Evolutionary conservation across 2,113 vertebrate genomes (phyloP).

Genomic region (Mus musculus): DNA sequence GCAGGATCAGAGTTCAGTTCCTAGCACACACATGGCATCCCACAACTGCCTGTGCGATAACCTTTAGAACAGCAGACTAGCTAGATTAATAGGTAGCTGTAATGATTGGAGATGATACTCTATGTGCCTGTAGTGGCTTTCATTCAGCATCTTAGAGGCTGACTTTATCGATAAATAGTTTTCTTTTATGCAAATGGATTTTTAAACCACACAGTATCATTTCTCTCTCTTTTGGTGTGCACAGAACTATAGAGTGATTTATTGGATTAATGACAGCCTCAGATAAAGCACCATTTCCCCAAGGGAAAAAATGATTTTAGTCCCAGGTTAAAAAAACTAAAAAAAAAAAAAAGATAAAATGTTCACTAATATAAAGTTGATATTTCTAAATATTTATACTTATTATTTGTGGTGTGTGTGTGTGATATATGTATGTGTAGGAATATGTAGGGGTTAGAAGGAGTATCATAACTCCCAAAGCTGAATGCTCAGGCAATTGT

Average conservation of each 20-base stretch:
- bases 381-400: not conserved
- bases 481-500: not conserved
- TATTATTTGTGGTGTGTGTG: not conserved
- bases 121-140: not conserved
- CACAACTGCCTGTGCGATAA: not conserved
- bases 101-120: not conserved
- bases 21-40: too few relatives aligned
- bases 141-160: not conserved
- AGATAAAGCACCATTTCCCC: constrained; percentile 37
- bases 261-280: constrained; percentile 1
- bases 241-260: not conserved
- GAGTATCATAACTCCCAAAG: not conserved
- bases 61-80: not conserved
- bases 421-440: not conserved
- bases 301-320: not conserved
- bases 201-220: not conserved
- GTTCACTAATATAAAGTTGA: not conserved
- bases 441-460: not conserved
- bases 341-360: not conserved
- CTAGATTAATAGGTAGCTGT: not conserved
- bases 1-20: too few relatives aligned
- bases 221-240: constrained; percentile 31
- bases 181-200: not conserved
- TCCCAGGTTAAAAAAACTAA: not conserved
- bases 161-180: constrained; percentile 32